Conservation (phyloP, 2,797 vertebrate genomes). For the Macrochelys suwanniensis region DNA sequence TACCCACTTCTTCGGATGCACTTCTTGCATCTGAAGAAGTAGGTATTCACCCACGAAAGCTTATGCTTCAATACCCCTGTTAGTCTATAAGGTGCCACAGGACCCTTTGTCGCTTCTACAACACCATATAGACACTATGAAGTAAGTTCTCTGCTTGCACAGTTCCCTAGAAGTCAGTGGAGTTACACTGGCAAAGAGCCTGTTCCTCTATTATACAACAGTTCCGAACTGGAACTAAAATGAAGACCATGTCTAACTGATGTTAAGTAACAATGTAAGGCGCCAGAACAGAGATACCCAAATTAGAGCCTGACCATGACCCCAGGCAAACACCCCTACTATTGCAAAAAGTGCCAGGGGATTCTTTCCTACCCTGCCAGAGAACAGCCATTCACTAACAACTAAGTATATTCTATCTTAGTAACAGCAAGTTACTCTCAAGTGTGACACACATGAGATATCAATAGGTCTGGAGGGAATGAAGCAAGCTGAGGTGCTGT, state of each 20-base stretch:
- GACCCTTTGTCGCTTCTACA: no score
- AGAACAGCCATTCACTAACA: neutral
- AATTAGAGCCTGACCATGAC: neutral
- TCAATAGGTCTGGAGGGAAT: neutral
- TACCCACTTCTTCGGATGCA: no score
- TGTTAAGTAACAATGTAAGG: neutral
- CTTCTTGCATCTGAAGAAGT: no score
- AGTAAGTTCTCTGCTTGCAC: neutral
- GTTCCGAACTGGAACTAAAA: neutral
- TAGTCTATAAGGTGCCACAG: no score
- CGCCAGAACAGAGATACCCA: neutral
- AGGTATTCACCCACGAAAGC: no score
- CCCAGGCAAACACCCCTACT: neutral
- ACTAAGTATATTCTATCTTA: neutral
- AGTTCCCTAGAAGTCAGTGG: neutral
- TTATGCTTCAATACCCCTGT: no score
- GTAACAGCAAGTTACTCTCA: neutral
- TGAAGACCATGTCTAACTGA: neutral
- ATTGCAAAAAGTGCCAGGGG: accelerated
- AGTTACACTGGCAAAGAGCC: neutral
- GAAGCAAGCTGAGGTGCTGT: neutral
- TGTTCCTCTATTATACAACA: neutral
- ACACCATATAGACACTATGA: neutral
- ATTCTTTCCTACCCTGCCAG: neutral
- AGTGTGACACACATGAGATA: neutral